These are phyloP conservation scores for Sebastes trivittatus DNA, from an alignment of 2,797 vertebrate species.

Conservation along the genomic window DNA sequence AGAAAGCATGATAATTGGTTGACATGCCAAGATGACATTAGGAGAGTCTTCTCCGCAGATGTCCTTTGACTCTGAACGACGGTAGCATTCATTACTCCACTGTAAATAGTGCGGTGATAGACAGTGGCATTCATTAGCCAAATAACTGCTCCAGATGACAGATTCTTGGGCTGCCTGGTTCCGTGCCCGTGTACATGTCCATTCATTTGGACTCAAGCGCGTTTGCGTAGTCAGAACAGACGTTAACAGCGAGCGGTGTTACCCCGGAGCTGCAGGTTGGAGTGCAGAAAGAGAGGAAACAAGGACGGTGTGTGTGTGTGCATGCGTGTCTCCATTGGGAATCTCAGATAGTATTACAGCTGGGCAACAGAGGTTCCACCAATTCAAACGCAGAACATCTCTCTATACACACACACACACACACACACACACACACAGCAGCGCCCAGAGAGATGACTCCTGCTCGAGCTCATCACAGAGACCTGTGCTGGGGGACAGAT, in stretches of 20 bases:
- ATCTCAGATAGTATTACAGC: slow-evolving; percentile 22
- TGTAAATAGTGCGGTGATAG: slow-evolving; percentile 34
- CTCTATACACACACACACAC: not conserved
- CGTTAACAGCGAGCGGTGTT: not conserved
- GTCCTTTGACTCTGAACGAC: slow-evolving; percentile 19
- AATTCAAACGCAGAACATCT: slow-evolving; percentile 18
- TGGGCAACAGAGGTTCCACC: slow-evolving; percentile 11
- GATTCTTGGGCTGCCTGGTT: not conserved
- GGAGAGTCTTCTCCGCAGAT: slow-evolving; percentile 29
- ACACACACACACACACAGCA: slow-evolving; percentile 4
- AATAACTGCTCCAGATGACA: slow-evolving; percentile 9
- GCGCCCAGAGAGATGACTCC: slow-evolving; percentile 48
- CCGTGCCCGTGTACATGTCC: not conserved
- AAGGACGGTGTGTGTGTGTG: not conserved
- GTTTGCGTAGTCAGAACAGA: not conserved
- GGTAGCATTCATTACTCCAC: slow-evolving; percentile 35
- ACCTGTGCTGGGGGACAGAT: slow-evolving; percentile 67
- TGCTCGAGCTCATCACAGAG: slow-evolving; percentile 63
- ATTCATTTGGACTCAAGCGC: slow-evolving; percentile 6
- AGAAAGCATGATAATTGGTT: slow-evolving; percentile 58
- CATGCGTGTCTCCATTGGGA: slow-evolving; percentile 16
- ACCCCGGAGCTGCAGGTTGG: slow-evolving; percentile 5
- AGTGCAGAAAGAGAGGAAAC: slow-evolving; percentile 1
- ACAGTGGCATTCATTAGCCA: slow-evolving; percentile 46
- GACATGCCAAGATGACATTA: slow-evolving; percentile 47